phyloP scores from a whole-genome alignment of 1,140 invertebrate genomes.

The Archivesica marissinica region DNA sequence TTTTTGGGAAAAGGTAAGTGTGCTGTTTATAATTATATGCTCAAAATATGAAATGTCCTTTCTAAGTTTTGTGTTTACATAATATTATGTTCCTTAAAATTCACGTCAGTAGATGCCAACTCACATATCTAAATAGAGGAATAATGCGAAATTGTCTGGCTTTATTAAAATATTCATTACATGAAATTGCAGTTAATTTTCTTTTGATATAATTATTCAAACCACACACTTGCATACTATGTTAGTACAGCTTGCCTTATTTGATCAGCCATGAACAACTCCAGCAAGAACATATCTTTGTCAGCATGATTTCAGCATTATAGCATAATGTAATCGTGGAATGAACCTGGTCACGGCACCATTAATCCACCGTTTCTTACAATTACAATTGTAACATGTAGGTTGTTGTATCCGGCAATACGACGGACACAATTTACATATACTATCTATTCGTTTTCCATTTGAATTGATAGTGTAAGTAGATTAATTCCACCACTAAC shows the following conservation, averaged over 20 bases:
- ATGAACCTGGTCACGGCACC: not conserved
- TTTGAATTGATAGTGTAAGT: too few relatives aligned
- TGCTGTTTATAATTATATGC: not conserved
- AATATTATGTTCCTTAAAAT: not conserved
- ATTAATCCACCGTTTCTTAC: not conserved
- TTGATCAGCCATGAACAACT: not conserved
- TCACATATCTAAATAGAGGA: not conserved
- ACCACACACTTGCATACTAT: too few relatives aligned
- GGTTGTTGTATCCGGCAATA: not conserved
- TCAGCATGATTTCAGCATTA: too few relatives aligned
- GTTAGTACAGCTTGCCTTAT: too few relatives aligned
- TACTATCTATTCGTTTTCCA: too few relatives aligned
- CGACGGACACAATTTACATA: not conserved
- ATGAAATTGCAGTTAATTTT: not conserved
- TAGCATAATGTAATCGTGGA: not conserved
- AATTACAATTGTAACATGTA: not conserved
- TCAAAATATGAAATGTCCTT: not conserved
- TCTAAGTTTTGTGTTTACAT: not conserved
- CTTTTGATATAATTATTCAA: not conserved
- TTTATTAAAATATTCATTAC: not conserved
- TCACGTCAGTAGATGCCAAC: not conserved
- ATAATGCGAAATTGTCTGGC: not conserved
- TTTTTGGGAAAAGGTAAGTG: conserved; percentile 38
- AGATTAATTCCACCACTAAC: not conserved
- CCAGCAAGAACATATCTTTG: too few relatives aligned